These are phyloP conservation scores for Xyliphius kryptos DNA, from an alignment of 2,113 vertebrate species.

Conservation along the genomic window DNA sequence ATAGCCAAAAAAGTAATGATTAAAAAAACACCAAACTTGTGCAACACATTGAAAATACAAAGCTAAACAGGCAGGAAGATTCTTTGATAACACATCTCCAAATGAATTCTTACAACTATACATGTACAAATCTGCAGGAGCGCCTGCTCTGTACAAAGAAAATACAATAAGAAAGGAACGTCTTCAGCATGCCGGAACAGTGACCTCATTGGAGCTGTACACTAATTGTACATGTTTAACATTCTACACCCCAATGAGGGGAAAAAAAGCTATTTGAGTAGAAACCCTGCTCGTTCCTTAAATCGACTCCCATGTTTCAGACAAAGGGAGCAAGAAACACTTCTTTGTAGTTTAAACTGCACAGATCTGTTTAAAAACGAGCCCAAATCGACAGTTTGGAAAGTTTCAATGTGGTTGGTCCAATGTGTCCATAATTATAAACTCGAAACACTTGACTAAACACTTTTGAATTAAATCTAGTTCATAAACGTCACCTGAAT, in stretches of 20 bases:
- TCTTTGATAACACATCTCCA: slow-evolving; percentile 71
- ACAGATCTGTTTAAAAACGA: neutral
- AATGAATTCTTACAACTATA: slow-evolving; percentile 67
- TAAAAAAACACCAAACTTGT: slow-evolving; percentile 65
- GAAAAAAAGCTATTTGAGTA: slow-evolving; percentile 38
- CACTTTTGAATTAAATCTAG: slow-evolving; percentile 13
- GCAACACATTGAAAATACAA: slow-evolving; percentile 83
- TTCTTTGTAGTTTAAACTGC: slow-evolving; percentile 15
- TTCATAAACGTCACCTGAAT: slow-evolving; percentile 18
- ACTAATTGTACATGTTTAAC: slow-evolving; percentile 32
- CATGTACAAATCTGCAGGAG: slow-evolving; percentile 73
- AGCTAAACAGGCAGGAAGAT: slow-evolving; percentile 75
- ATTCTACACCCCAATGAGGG: slow-evolving; percentile 22
- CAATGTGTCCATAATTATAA: slow-evolving; percentile 5
- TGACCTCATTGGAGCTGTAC: slow-evolving; percentile 57
- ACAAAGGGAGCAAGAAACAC: slow-evolving; percentile 43
- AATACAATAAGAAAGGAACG: slow-evolving; percentile 59
- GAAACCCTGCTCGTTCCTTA: slow-evolving; percentile 31
- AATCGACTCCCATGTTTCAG: slow-evolving; percentile 33
- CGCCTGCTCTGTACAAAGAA: slow-evolving; percentile 73
- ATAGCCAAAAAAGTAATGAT: slow-evolving; percentile 69
- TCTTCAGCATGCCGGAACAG: slow-evolving; percentile 75
- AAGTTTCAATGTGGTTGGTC: neutral
- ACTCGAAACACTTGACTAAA: slow-evolving; percentile 9
- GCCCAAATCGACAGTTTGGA: neutral